phyloP scores from a whole-genome alignment of 2,797 vertebrate species.

The Orientallactaga sibirica region DNA sequence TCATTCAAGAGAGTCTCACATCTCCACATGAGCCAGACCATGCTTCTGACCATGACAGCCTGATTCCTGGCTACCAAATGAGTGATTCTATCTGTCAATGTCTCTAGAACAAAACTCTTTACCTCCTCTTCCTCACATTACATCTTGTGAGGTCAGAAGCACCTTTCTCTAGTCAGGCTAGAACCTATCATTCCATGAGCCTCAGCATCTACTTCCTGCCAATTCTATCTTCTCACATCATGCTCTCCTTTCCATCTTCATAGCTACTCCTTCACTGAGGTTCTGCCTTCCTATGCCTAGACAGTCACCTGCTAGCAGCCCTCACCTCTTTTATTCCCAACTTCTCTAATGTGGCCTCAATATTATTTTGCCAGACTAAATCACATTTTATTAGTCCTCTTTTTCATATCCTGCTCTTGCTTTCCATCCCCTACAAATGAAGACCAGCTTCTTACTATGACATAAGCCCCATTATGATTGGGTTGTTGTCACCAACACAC shows the following conservation, averaged over 20 bases:
- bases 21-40: not conserved
- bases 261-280: not conserved
- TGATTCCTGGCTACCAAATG: not conserved
- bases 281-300: not conserved
- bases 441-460: not conserved
- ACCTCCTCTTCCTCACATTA: not conserved
- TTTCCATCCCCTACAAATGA: not conserved
- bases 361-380: not conserved
- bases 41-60: not conserved
- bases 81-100: not conserved
- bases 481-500: not conserved
- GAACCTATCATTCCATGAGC: not conserved
- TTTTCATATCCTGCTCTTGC: not conserved
- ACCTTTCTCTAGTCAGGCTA: not conserved
- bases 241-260: not conserved
- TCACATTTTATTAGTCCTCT: not conserved
- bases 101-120: not conserved
- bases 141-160: not conserved
- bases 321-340: not conserved
- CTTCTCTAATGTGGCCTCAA: not conserved
- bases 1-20: not conserved
- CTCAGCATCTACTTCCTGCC: not conserved
- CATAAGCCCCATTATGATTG: not conserved
- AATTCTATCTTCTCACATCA: not conserved
- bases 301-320: not conserved